A percentile compares a stretch with the other conserved stretches of the same genome.
phyloP scores from a whole-genome alignment of 2,888 invertebrate species.

The Archips crataeganus region DNA sequence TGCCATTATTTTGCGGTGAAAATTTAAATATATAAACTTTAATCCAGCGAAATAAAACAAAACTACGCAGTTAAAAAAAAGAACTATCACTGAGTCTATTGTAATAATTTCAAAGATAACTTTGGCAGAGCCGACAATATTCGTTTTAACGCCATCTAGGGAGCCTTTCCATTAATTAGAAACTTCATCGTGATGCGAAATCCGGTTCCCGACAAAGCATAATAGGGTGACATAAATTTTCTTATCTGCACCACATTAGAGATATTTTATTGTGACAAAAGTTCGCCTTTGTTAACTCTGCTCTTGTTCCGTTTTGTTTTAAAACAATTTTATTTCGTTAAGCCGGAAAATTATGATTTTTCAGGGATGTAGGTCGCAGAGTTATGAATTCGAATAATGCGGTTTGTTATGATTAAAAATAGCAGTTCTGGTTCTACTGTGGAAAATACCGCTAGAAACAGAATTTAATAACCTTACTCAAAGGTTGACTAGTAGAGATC shows the following conservation, averaged over 20 bases:
- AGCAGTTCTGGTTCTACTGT: neutral
- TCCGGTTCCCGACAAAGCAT: constrained; percentile 52
- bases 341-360: constrained; percentile 13
- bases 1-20: no score
- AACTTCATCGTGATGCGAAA: constrained; percentile 59
- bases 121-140: constrained; percentile 18
- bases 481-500: no score
- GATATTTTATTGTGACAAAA: constrained; percentile 55
- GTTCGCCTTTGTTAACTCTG: constrained; percentile 45
- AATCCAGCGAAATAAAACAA: neutral
- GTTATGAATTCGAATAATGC: constrained; percentile 2
- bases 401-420: constrained; percentile 5
- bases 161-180: constrained; percentile 63
- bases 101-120: constrained; percentile 24
- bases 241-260: constrained; percentile 54
- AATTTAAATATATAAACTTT: neutral
- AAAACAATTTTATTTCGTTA: constrained; percentile 36
- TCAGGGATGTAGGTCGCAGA: constrained; percentile 2
- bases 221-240: constrained; percentile 58
- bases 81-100: neutral
- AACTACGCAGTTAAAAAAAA: neutral
- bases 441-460: neutral
- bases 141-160: constrained; percentile 40
- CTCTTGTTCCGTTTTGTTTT: constrained; percentile 43
- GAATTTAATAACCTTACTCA: no score